phyloP scores from a whole-genome alignment of 2,797 vertebrate species.

The Chiloscyllium punctatum region DNA sequence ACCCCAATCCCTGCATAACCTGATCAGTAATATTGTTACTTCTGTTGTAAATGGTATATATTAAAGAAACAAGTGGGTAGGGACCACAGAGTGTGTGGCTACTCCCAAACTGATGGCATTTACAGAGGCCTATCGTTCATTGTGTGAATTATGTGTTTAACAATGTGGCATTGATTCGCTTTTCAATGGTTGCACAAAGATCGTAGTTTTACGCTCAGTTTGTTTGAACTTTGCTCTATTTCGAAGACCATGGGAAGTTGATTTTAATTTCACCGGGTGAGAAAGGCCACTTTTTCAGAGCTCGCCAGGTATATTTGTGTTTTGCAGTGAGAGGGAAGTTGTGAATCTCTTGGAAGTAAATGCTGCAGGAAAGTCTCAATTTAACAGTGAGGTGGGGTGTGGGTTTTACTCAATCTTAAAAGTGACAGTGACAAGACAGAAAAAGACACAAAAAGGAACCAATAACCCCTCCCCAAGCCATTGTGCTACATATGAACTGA shows the following conservation, averaged over 20 bases:
- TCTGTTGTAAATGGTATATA: constrained; percentile 49
- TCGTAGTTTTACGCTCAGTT: not conserved
- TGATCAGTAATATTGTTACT: constrained; percentile 39
- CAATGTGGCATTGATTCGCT: not conserved
- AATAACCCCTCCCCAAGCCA: not conserved
- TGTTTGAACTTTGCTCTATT: not conserved
- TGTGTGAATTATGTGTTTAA: not conserved
- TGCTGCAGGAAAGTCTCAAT: not conserved
- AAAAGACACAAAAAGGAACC: not conserved
- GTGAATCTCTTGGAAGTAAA: not conserved
- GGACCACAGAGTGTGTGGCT: not conserved
- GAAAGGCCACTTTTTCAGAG: not conserved
- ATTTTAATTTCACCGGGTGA: not conserved
- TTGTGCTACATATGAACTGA: not conserved
- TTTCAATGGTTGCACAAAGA: not conserved
- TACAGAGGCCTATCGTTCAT: not conserved
- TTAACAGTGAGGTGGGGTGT: not conserved
- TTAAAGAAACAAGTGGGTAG: constrained; percentile 40
- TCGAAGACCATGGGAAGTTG: not conserved
- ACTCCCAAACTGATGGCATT: not conserved
- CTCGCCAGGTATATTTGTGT: not conserved
- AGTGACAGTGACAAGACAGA: not conserved
- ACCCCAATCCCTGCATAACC: constrained; percentile 27
- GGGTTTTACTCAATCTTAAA: not conserved
- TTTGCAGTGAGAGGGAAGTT: not conserved